A percentile compares a stretch with the other conserved stretches of the same genome.
Conservation (phyloP, 2,113 vertebrate species). For the Uropsilus gracilis region DNA sequence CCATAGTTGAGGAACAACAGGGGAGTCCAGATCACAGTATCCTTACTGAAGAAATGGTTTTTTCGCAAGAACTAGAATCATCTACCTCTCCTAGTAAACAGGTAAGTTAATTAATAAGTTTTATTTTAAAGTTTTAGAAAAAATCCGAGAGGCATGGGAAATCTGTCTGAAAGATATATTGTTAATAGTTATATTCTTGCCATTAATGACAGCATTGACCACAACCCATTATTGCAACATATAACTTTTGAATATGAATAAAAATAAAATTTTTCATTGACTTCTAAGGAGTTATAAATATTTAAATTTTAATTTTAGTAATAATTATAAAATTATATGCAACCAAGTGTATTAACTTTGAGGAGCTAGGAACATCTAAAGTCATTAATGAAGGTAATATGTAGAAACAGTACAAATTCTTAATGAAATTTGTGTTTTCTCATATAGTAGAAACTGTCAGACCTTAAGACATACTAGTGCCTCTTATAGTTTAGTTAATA, state of each 20-base stretch:
- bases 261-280: slow-evolving; percentile 34
- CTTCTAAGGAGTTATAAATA: slow-evolving; percentile 33
- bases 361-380: background rate
- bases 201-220: background rate
- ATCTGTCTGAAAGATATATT: background rate
- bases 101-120: slow-evolving; percentile 82
- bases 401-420: background rate
- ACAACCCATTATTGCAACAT: background rate
- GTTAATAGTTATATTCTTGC: slow-evolving; percentile 17
- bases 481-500: slow-evolving; percentile 70
- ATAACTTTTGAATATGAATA: background rate
- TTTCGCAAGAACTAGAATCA: slow-evolving; percentile 89
- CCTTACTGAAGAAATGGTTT: slow-evolving; percentile 84
- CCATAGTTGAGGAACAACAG: slow-evolving; percentile 67
- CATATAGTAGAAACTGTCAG: slow-evolving; percentile 11
- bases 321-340: slow-evolving; percentile 15
- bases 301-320: background rate
- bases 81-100: slow-evolving; percentile 83
- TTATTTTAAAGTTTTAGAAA: background rate
- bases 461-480: slow-evolving; percentile 48
- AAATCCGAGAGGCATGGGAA: too few relatives aligned
- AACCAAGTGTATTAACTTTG: background rate
- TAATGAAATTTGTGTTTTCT: slow-evolving; percentile 50
- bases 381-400: slow-evolving; percentile 50
- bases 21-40: slow-evolving; percentile 82